Evolutionary conservation across 1,140 invertebrate genomes (phyloP).

Genomic region (Ceratina japonica): DNA sequence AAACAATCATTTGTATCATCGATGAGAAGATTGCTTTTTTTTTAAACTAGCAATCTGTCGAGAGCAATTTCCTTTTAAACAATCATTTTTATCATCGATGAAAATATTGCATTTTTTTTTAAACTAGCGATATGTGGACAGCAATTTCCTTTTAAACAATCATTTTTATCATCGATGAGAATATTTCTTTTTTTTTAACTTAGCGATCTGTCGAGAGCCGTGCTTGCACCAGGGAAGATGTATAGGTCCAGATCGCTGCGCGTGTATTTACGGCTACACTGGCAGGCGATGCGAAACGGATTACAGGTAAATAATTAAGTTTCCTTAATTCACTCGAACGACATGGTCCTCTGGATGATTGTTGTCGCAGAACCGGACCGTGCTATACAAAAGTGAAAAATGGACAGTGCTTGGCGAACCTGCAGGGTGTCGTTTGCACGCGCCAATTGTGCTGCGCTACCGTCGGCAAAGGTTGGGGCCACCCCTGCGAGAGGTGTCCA

Average conservation of each 20-base stretch:
- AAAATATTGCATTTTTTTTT: no score
- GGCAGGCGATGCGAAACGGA: slow-evolving; percentile 91
- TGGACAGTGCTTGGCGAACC: slow-evolving; percentile 90
- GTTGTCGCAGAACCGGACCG: slow-evolving; percentile 86
- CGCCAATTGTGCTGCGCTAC: slow-evolving; percentile 94
- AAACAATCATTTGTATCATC: no score
- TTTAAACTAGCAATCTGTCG: slow-evolving; percentile 86
- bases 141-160: no score
- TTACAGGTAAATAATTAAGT: slow-evolving; percentile 80
- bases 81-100: no score
- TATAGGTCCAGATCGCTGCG: slow-evolving; percentile 91
- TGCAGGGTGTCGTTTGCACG: slow-evolving; percentile 93
- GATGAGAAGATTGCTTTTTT: no score
- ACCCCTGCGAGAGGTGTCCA: slow-evolving; percentile 93
- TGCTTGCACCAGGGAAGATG: slow-evolving; percentile 92
- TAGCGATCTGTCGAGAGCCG: slow-evolving; percentile 88
- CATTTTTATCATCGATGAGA: no score
- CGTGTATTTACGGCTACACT: slow-evolving; percentile 91
- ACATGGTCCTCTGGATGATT: not conserved
- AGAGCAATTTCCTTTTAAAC: no score
- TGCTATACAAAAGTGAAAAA: slow-evolving; percentile 91
- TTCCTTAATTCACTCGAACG: not conserved
- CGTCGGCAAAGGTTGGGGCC: slow-evolving; percentile 94
- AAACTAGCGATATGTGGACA: no score
- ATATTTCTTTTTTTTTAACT: slow-evolving; percentile 49